Percentiles rank a stretch among this genome's conserved stretches.
Conservation (phyloP, 2,888 invertebrate species). For the Strigamia crassipes region DNA sequence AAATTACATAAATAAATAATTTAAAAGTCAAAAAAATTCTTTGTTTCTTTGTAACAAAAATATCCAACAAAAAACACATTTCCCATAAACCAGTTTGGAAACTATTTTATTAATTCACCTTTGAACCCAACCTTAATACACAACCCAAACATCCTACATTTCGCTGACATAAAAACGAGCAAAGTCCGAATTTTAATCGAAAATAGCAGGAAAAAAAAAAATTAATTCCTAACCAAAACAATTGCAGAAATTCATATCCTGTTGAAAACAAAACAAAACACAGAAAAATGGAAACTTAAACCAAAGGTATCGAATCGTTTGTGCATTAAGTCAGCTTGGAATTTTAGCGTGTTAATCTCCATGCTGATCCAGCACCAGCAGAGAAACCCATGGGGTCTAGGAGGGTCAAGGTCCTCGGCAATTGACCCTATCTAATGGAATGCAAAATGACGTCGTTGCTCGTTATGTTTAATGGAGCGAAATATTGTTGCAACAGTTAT, state of each 20-base stretch:
- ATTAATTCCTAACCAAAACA: background rate
- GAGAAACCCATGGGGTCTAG: slow-evolving; percentile 37
- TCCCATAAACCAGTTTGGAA: background rate
- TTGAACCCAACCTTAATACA: background rate
- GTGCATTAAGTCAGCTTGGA: background rate
- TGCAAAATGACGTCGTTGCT: slow-evolving; percentile 28
- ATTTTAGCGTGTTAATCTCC: slow-evolving; percentile 5
- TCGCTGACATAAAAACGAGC: background rate
- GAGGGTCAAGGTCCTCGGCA: slow-evolving; percentile 39
- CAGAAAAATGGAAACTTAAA: background rate
- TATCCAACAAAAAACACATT: background rate
- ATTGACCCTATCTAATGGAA: slow-evolving; percentile 33
- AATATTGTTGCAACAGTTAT: slow-evolving; percentile 19
- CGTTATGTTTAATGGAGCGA: slow-evolving; percentile 38
- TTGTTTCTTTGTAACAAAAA: background rate
- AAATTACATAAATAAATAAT: background rate
- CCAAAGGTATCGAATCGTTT: slow-evolving; percentile 1
- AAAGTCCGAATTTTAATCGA: background rate
- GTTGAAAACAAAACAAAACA: background rate
- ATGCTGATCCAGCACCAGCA: slow-evolving; percentile 6
- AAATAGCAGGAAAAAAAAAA: background rate
- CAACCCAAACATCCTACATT: background rate
- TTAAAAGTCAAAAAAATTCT: background rate
- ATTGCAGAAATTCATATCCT: slow-evolving; percentile 13
- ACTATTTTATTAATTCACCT: background rate